These are phyloP conservation scores for Drosophila eugracilis DNA, from an alignment of 1,140 invertebrate species.

Conservation along the genomic window DNA sequence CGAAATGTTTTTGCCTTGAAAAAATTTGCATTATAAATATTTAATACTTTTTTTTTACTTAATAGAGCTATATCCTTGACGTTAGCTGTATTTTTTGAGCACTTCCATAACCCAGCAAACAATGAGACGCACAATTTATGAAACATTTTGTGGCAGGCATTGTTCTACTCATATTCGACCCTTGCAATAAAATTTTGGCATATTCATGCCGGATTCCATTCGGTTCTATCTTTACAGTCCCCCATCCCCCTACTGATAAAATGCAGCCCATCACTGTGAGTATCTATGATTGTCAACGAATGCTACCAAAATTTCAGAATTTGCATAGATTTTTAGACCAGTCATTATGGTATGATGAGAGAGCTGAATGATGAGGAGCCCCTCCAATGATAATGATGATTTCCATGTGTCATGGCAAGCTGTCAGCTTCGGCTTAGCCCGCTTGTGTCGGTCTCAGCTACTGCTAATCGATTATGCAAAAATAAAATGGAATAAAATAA, in stretches of 20 bases:
- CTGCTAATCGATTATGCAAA: slow-evolving; percentile 76
- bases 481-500: slow-evolving; percentile 59
- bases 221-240: slow-evolving; percentile 36
- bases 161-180: slow-evolving; percentile 6
- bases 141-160: slow-evolving; percentile 17
- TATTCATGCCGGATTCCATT: slow-evolving; percentile 19
- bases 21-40: too few species aligned
- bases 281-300: slow-evolving; percentile 67
- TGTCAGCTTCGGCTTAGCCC: slow-evolving; percentile 22
- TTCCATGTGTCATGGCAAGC: slow-evolving; percentile 63
- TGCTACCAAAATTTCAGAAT: slow-evolving; percentile 48
- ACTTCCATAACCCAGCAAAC: slow-evolving; percentile 6
- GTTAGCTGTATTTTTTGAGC: slow-evolving; percentile 21
- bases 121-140: slow-evolving; percentile 11
- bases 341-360: slow-evolving; percentile 47
- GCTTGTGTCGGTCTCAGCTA: slow-evolving; percentile 33
- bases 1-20: too few species aligned
- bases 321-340: slow-evolving; percentile 42
- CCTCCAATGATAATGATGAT: slow-evolving; percentile 46
- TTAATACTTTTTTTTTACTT: too few species aligned
- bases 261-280: slow-evolving; percentile 61
- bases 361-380: slow-evolving; percentile 14
- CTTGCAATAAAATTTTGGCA: slow-evolving; percentile 22
- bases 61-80: too few species aligned
- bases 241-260: too few species aligned